These are phyloP conservation scores for Vanessa atalanta DNA, from an alignment of 1,140 invertebrate species.

Conservation along the genomic window DNA sequence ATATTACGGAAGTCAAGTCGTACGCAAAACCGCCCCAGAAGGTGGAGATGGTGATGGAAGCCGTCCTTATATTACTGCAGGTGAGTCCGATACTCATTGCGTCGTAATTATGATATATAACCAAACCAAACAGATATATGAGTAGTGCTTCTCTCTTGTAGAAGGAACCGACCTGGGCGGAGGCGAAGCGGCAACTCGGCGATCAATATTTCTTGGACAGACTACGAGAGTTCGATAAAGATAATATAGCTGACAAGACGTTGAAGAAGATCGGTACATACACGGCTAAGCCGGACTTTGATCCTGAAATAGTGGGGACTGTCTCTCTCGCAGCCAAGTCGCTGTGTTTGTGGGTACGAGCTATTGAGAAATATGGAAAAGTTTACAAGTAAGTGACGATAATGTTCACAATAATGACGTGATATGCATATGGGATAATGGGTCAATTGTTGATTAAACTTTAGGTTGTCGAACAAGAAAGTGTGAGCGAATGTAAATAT, in stretches of 20 bases:
- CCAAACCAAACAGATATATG: too few species aligned
- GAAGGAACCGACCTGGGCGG: slow-evolving; percentile 90
- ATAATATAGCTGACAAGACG: slow-evolving; percentile 91
- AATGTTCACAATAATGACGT: too few species aligned
- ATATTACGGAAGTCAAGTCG: slow-evolving; percentile 93
- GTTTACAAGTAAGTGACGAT: slow-evolving; percentile 85
- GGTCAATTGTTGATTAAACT: too few species aligned
- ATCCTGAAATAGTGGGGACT: slow-evolving; percentile 91
- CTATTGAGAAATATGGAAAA: slow-evolving; percentile 93
- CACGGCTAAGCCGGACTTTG: slow-evolving; percentile 90
- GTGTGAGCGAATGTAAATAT: too few species aligned
- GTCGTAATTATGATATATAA: too few species aligned
- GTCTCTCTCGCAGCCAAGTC: slow-evolving; percentile 91
- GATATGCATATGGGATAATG: too few species aligned
- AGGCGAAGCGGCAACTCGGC: slow-evolving; percentile 91
- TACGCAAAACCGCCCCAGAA: slow-evolving; percentile 91
- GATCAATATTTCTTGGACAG: slow-evolving; percentile 88
- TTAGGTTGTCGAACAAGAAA: too few species aligned
- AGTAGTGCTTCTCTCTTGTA: slow-evolving; percentile 38
- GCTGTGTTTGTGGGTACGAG: slow-evolving; percentile 93
- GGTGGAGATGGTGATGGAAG: slow-evolving; percentile 94
- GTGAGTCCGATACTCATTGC: slow-evolving; percentile 40
- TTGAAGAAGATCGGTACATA: slow-evolving; percentile 90
- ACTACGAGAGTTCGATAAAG: slow-evolving; percentile 92
- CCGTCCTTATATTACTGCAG: slow-evolving; percentile 91